phyloP scores from a whole-genome alignment of 2,888 invertebrate genomes.

The Eristalis arbustorum region DNA sequence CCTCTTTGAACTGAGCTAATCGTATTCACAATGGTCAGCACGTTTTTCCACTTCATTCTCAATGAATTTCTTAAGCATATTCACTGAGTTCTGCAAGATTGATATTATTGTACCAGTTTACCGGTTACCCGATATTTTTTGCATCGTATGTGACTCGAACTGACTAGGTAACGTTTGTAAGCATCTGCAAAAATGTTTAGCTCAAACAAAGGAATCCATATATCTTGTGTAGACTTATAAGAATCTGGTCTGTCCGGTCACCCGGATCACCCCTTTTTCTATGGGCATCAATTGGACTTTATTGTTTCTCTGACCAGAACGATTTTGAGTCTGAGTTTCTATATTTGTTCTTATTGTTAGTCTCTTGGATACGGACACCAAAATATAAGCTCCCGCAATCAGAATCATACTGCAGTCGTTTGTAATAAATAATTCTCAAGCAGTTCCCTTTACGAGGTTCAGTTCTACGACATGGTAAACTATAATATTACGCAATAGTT shows the following conservation, averaged over 20 bases:
- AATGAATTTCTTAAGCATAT: not conserved
- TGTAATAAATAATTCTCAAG: constrained; percentile 33
- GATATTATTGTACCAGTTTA: not conserved
- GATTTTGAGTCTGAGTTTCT: not conserved
- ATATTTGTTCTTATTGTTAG: not conserved
- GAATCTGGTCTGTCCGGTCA: constrained; percentile 33
- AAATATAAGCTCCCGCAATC: not conserved
- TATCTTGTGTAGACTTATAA: not conserved
- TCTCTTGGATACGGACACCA: not conserved
- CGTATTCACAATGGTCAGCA: not conserved
- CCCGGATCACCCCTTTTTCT: too few species aligned
- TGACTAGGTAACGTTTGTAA: too few species aligned
- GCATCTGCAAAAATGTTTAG: not conserved
- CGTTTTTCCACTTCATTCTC: not conserved
- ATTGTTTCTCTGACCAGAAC: not conserved
- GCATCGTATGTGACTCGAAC: too few species aligned
- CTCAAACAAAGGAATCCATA: not conserved
- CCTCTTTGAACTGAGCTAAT: not conserved
- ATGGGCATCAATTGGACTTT: constrained; percentile 2
- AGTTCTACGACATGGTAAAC: constrained; percentile 37
- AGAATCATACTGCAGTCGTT: not conserved
- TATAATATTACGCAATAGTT: not conserved
- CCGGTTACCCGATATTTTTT: not conserved
- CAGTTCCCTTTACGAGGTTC: constrained; percentile 22
- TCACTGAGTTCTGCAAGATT: not conserved